Evolutionary conservation across 2,113 vertebrate genomes (phyloP).

Genomic region (Percopsis transmontana): DNA sequence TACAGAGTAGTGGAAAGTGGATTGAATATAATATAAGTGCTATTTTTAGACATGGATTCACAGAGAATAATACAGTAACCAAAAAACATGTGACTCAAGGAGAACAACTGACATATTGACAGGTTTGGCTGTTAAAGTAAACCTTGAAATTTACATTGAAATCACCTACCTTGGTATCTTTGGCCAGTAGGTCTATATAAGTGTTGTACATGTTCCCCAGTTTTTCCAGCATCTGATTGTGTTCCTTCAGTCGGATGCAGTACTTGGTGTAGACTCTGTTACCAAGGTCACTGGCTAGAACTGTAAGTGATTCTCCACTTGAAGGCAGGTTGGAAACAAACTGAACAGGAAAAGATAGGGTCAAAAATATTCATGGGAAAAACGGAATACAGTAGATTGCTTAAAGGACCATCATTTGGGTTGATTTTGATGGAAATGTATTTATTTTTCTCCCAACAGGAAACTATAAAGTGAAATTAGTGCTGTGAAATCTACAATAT

Average conservation of each 20-base stretch:
- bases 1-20: background rate
- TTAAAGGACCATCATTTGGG: background rate
- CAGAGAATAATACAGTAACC: background rate
- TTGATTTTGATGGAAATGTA: background rate
- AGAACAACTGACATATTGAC: background rate
- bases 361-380: background rate
- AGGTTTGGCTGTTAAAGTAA: background rate
- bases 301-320: constrained; percentile 82
- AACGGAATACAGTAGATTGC: background rate
- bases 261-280: constrained; percentile 78
- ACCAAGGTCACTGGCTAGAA: constrained; percentile 81
- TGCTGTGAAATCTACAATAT: constrained; percentile 1
- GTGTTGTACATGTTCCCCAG: constrained; percentile 75
- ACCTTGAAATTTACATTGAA: too few species aligned
- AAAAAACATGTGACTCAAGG: background rate
- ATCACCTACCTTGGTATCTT: constrained; percentile 79
- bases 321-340: constrained; percentile 77
- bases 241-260: constrained; percentile 73
- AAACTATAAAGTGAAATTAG: background rate
- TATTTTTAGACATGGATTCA: background rate
- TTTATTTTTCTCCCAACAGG: background rate
- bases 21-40: background rate
- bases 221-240: constrained; percentile 71
- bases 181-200: constrained; percentile 84
- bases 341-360: constrained; percentile 66